Evolutionary conservation across 2,888 invertebrate genomes (phyloP).

Genomic region (Clusia tigrina): DNA sequence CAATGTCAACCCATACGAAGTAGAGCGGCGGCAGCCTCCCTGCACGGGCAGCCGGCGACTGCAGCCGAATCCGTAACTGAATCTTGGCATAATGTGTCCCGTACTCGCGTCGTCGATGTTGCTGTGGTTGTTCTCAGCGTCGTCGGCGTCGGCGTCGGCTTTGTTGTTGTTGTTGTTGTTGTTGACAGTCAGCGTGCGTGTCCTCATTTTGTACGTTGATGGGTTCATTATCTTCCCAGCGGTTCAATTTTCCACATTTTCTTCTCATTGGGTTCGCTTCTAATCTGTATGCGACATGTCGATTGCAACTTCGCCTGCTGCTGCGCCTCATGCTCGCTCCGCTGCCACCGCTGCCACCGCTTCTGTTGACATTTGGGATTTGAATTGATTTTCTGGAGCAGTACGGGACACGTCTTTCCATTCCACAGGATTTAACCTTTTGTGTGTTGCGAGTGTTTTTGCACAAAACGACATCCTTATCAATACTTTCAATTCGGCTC

Average conservation of each 20-base stretch:
- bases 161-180: too few species aligned
- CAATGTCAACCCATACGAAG: background rate
- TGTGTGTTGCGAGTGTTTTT: conserved; percentile 31
- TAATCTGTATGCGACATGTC: conserved; percentile 46
- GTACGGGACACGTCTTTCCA: conserved; percentile 15
- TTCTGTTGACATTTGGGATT: conserved; percentile 57
- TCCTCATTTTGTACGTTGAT: conserved; percentile 11
- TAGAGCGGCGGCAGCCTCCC: too few species aligned
- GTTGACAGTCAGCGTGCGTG: background rate
- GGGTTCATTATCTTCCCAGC: conserved; percentile 34
- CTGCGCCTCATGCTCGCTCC: conserved; percentile 40
- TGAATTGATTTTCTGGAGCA: conserved; percentile 52
- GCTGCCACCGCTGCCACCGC: too few species aligned
- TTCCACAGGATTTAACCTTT: background rate
- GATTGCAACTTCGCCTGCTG: conserved; percentile 29
- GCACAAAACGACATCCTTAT: too few species aligned
- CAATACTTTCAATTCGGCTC: conserved; percentile 11
- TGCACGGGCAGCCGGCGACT: background rate
- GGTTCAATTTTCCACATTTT: conserved; percentile 36
- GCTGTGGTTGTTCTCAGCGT: too few species aligned
- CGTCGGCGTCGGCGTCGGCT: background rate
- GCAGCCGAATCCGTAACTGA: background rate
- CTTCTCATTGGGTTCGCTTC: conserved; percentile 24
- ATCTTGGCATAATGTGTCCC: background rate
- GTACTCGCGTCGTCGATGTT: too few species aligned